Percentiles rank a stretch among this genome's conserved stretches.
These are phyloP conservation scores for Amitus sp. DNA, from an alignment of 2,888 invertebrate species.

Conservation along the genomic window DNA sequence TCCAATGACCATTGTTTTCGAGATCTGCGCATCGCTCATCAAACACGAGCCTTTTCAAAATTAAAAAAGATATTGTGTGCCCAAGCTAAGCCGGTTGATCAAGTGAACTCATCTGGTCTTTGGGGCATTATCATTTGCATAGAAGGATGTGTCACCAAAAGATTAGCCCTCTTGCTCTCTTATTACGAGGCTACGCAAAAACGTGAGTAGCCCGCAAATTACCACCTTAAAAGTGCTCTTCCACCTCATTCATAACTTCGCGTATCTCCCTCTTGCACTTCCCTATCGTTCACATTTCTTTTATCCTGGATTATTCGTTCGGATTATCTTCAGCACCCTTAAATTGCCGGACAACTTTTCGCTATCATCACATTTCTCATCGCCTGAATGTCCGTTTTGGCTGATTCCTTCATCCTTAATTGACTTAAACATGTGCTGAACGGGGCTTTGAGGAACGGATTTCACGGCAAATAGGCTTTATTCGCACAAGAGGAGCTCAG, in stretches of 20 bases:
- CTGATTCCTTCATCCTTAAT: background rate
- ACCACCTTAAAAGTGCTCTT: constrained; percentile 46
- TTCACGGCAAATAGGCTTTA: background rate
- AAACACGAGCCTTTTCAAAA: no score
- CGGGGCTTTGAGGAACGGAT: no score
- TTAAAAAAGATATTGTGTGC: no score
- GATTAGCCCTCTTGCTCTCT: constrained; percentile 53
- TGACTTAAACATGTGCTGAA: no score
- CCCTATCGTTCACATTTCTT: no score
- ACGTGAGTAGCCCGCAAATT: constrained; percentile 60
- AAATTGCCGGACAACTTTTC: background rate
- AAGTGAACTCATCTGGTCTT: constrained; percentile 46
- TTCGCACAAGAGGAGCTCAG: constrained; percentile 1
- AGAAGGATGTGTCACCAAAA: constrained; percentile 34
- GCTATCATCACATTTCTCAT: background rate
- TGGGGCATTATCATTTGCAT: constrained; percentile 51
- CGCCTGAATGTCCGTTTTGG: background rate
- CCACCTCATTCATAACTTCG: constrained; percentile 11
- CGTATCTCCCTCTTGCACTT: constrained; percentile 5
- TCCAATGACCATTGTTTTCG: no score
- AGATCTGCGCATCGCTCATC: no score
- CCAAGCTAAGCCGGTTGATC: constrained; percentile 32
- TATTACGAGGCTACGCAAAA: constrained; percentile 58
- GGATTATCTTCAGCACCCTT: no score
- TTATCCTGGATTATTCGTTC: no score